Percentiles rank a stretch among this genome's conserved stretches.
These are phyloP conservation scores for Crossaster papposus DNA, from an alignment of 53 echinoderm and acorn worm species.

Conservation along the genomic window DNA sequence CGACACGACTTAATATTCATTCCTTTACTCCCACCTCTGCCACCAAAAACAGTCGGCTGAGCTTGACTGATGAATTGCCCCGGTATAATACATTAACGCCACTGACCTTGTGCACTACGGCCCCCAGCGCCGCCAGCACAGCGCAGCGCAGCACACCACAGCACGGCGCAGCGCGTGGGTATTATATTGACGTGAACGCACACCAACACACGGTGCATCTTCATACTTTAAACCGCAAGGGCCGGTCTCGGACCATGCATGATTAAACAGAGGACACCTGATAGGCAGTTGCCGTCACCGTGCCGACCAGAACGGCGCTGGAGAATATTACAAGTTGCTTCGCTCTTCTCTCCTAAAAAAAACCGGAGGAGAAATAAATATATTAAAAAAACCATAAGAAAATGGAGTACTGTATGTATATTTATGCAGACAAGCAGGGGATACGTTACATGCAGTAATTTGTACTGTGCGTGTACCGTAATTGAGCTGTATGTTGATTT, in stretches of 20 bases:
- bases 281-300: conserved; percentile 31
- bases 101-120: conserved; percentile 37
- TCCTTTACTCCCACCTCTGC: neutral
- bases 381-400: neutral
- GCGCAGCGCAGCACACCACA: too few relatives aligned
- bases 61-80: conserved; percentile 37
- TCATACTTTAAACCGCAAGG: neutral
- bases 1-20: neutral
- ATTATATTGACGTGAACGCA: conserved; percentile 5
- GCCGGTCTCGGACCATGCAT: conserved; percentile 32
- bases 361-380: neutral
- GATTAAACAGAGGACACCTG: conserved; percentile 32
- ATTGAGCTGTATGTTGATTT: too few relatives aligned
- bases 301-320: neutral
- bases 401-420: neutral
- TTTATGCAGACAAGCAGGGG: too few relatives aligned
- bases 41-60: neutral
- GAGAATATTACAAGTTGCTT: conserved; percentile 16
- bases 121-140: too few relatives aligned
- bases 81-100: conserved; percentile 26
- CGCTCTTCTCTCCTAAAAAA: neutral
- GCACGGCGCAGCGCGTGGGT: neutral
- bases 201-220: conserved; percentile 33
- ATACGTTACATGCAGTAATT: too few relatives aligned
- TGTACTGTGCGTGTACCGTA: too few relatives aligned